Evolutionary conservation across 2,113 vertebrate species (phyloP), one percentile per base, ranked within the genome.

Genomic region (Sebastes schlegelii): DNA sequence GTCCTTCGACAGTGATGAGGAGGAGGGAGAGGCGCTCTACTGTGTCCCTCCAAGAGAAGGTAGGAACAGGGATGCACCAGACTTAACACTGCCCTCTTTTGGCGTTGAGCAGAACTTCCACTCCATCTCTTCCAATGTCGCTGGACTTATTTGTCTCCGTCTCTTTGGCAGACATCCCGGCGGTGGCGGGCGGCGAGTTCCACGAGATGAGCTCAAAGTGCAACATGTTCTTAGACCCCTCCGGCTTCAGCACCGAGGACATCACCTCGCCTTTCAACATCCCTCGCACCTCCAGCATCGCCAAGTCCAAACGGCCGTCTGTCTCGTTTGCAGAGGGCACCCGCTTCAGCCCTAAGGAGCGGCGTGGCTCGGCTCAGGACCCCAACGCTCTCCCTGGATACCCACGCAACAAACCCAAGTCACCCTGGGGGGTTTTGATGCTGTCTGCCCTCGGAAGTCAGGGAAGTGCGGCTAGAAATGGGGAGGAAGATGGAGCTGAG

Each of bases 271-370:
- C 96, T 1, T 98, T 98, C 1, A 91, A 94, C 91, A 99, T 99
- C 88, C 98, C 98, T 0, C 97, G 98, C 48, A 99, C 98, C 13
- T 99, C 98, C 95, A 99, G 98, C 94, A 96, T 97, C 0, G 97
- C 97, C 66, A 97, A 98, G 86, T 93, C 97, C 89, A 99, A 99
- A 92, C 90, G 98, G 0, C 98, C 98, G 0, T 98, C 98, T 0
- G 98, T 99, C 62, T 99, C 98, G 46, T 99, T 99, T 14, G 98
- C 98, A 0, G 98, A 99, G 89, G 98, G 98, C 13, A 99, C 98
- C 0, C 97, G 97, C 81, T 99, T 99, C 61, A 94, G 89, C 42
- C 89, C 95, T 0, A 97, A 96, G 79, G 95, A 94, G 72, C 77
- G 89, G 23, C 91, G 90, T 8, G 94, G 95, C 67, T 96, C 96